These are phyloP conservation scores for Andinoacara biseriatus DNA, from an alignment of 2,113 vertebrate species.

Conservation along the genomic window DNA sequence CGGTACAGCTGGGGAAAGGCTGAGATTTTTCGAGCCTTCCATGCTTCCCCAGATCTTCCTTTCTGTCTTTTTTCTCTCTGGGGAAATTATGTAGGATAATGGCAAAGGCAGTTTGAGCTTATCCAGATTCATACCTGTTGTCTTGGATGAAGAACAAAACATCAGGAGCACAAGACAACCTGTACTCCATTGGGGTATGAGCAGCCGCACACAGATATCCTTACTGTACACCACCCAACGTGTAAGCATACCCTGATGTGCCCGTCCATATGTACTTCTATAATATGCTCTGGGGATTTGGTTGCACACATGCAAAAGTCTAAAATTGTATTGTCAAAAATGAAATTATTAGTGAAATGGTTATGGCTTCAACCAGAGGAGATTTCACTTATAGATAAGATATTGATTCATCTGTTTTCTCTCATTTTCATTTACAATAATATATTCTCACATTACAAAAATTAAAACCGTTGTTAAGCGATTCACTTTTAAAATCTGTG, in stretches of 20 bases:
- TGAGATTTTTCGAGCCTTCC: neutral
- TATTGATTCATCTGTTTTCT: neutral
- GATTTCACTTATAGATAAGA: neutral
- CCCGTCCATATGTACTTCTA: neutral
- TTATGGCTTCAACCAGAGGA: neutral
- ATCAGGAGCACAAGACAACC: neutral
- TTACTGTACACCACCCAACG: neutral
- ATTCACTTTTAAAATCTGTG: neutral
- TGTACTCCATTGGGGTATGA: neutral
- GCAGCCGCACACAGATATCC: neutral
- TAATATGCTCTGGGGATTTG: neutral
- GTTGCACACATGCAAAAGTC: neutral
- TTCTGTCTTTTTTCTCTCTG: neutral
- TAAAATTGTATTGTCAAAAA: neutral
- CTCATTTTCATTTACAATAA: neutral
- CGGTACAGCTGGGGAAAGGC: neutral
- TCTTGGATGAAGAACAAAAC: slow-evolving; percentile 24
- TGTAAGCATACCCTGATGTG: neutral
- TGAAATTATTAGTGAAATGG: neutral
- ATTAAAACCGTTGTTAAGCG: too few species aligned
- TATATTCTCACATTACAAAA: too few species aligned
- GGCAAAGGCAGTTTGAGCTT: slow-evolving; percentile 20
- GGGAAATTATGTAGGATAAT: slow-evolving; percentile 52
- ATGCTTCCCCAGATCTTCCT: slow-evolving; percentile 7
- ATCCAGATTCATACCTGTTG: slow-evolving; percentile 54